Percentiles rank a stretch among this genome's conserved stretches.
Conservation (phyloP, 2,888 invertebrate genomes). For the Drosophila emarginata region DNA sequence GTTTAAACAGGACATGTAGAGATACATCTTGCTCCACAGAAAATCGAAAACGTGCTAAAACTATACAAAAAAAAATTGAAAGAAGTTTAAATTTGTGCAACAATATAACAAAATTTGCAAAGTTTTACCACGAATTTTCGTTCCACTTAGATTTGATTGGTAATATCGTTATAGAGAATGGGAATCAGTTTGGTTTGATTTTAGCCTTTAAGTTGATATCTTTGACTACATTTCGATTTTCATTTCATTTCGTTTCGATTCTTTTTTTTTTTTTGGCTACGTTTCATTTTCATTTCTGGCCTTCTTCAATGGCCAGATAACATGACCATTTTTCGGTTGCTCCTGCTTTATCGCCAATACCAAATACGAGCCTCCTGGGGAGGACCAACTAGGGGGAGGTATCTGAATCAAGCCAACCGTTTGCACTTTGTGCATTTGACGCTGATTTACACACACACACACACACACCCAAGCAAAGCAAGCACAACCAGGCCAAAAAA, state of each 20-base stretch:
- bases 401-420: constrained; percentile 35
- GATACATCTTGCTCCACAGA: no score
- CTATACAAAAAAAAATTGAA: no score
- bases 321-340: constrained; percentile 36
- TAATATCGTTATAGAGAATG: background rate
- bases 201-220: constrained; percentile 13
- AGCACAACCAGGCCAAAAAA: constrained; percentile 7
- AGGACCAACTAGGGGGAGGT: background rate
- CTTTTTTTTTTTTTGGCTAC: constrained; percentile 33
- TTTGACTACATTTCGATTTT: constrained; percentile 15
- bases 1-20: background rate
- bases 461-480: background rate
- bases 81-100: no score
- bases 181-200: background rate
- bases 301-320: constrained; percentile 46
- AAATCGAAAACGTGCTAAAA: no score
- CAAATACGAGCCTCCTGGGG: constrained; percentile 52
- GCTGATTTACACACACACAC: constrained; percentile 64
- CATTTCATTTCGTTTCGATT: constrained; percentile 18
- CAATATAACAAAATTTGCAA: no score
- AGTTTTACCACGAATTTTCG: no score
- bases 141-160: background rate
- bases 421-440: constrained; percentile 66
- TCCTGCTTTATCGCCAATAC: constrained; percentile 45
- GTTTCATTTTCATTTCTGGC: constrained; percentile 27